Base-by-base conservation (phyloP, 37 sponge, comb jelly and placozoan species). In the Oopsacas minuta region DNA sequence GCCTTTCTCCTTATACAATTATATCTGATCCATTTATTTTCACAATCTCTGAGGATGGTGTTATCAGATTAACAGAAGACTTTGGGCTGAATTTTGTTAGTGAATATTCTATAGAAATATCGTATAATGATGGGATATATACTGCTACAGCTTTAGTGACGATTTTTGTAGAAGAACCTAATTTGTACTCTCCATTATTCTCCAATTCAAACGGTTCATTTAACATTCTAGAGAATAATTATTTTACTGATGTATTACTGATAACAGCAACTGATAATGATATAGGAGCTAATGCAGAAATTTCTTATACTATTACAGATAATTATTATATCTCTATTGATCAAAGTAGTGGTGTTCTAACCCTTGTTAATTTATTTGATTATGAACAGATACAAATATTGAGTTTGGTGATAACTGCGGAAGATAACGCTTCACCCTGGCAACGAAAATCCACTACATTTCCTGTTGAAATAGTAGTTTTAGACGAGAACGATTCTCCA, bases 351-450 rank as follows among this genome's bases (percentile, higher is more conserved):
- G 75, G 75, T 61, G 30, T n/a, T 5, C 28, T 61, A 5, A 32
- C 75, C 28, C 75, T 61, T 3, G 28, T 61, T 61, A 5, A 3
- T 5, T 25, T 12, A 32, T 12, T 61, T 25, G 75, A 61, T 61
- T 61, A 61, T n/a, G 75, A 61, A 61, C 75, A 20, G 30, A 20
- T 61, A 7, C 75, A 61, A 61, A 25, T 34, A 3, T 3, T 61
- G 22, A 61, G 22, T n/a, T n/a, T 61, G 3, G 28, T 34, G 5
- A n/a, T 61, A 61, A 61, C 75, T 61, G 75, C 75, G 75, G 30
- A 61, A 61, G 75, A 61, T 61, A 61, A 61, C 75, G 75, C 75
- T n/a, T 61, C 75, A 3, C 20, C 30, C 28, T 61, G 75, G 75
- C 75, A 61, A n/a, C 75, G 30, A 3, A 61, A 61, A 61, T 61